Evolutionary conservation across 2,888 invertebrate genomes (phyloP).

Genomic region (Dendrolimus pini): DNA sequence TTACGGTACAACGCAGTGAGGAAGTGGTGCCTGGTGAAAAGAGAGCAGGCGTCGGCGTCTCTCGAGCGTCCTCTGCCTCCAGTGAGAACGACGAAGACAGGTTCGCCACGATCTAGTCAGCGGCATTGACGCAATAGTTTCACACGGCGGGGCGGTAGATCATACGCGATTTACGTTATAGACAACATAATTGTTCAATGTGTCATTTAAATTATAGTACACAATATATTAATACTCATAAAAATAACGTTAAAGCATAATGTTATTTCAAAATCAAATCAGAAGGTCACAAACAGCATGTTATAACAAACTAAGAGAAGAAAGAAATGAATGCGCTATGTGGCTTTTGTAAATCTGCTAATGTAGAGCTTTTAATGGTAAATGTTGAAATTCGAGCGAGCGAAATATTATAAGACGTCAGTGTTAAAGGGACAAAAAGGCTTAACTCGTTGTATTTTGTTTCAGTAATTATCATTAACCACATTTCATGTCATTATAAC

Average conservation of each 20-base stretch:
- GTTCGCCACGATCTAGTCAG: slow-evolving; percentile 64
- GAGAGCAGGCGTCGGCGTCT: slow-evolving; percentile 75
- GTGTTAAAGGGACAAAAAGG: not conserved
- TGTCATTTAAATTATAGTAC: slow-evolving; percentile 5
- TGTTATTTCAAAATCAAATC: not conserved
- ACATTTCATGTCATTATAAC: slow-evolving; percentile 1
- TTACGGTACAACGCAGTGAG: slow-evolving; percentile 98
- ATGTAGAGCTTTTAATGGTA: slow-evolving; percentile 50
- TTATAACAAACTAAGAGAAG: slow-evolving; percentile 16
- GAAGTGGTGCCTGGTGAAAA: slow-evolving; percentile 95
- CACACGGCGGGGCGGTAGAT: slow-evolving; percentile 52
- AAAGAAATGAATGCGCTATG: slow-evolving; percentile 22
- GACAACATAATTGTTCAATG: not conserved
- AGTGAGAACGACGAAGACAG: slow-evolving; percentile 96
- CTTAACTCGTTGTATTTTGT: not conserved
- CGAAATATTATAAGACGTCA: not conserved
- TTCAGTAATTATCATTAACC: slow-evolving; percentile 2
- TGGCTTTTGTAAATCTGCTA: slow-evolving; percentile 13
- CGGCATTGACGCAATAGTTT: slow-evolving; percentile 71
- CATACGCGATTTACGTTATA: slow-evolving; percentile 18
- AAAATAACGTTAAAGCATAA: not conserved
- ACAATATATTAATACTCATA: not conserved
- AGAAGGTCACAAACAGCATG: too few relatives aligned
- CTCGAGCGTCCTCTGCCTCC: slow-evolving; percentile 94
- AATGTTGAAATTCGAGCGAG: slow-evolving; percentile 17